A percentile compares a stretch with the other conserved stretches of the same genome.
Evolutionary conservation across 2,113 vertebrate genomes (phyloP).

Genomic region (Trogon surrucura): DNA sequence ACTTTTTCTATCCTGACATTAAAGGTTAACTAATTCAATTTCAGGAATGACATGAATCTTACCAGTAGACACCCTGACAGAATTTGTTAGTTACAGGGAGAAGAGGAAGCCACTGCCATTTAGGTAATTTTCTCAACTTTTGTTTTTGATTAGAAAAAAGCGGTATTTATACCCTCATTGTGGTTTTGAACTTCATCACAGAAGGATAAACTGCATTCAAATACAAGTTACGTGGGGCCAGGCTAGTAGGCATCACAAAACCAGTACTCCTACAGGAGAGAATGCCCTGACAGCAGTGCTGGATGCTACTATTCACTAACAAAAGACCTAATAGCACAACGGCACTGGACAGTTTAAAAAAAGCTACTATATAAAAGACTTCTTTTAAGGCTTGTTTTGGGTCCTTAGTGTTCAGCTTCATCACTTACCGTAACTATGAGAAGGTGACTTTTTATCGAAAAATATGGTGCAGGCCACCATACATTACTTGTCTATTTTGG

Average conservation of each 20-base stretch:
- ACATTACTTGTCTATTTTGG: background rate
- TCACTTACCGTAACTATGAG: background rate
- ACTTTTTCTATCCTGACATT: background rate
- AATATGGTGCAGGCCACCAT: background rate
- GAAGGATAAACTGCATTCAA: background rate
- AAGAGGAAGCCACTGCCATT: background rate
- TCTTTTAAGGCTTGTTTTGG: background rate
- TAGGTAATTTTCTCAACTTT: background rate
- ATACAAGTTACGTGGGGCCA: background rate
- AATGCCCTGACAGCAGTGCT: background rate
- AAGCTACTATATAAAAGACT: background rate
- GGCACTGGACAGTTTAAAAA: background rate
- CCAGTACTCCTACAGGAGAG: background rate
- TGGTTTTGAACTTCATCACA: background rate
- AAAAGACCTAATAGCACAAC: background rate
- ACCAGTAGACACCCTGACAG: background rate
- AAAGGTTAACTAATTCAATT: conserved; percentile 41
- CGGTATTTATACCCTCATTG: background rate
- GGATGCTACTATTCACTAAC: background rate
- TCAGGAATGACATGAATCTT: background rate
- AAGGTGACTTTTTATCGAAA: background rate
- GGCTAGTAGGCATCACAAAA: background rate
- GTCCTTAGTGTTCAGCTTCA: background rate
- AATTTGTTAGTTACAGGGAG: background rate
- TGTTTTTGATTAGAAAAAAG: background rate